phyloP scores from a whole-genome alignment of 1,140 invertebrate species.

The Drosophila bocki region DNA sequence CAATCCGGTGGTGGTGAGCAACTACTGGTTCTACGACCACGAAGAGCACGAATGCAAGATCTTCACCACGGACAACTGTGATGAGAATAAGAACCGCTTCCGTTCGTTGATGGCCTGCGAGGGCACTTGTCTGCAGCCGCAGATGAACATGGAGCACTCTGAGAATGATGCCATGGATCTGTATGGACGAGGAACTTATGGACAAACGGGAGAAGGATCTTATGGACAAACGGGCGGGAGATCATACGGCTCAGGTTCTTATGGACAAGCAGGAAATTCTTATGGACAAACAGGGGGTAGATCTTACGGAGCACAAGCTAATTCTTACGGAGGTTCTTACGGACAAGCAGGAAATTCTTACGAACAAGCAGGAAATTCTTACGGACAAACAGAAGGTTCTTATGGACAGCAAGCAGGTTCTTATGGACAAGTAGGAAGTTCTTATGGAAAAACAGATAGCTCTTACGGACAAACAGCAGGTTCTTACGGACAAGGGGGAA shows the following conservation, averaged over 20 bases:
- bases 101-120: conserved; percentile 67
- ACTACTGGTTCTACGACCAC: conserved; percentile 81
- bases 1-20: conserved; percentile 52
- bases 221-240: not conserved
- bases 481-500: not conserved
- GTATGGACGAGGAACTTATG: conserved; percentile 9
- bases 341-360: not conserved
- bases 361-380: not conserved
- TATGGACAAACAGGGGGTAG: not conserved
- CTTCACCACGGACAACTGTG: conserved; percentile 79
- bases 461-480: not conserved
- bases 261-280: not conserved
- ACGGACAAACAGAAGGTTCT: not conserved
- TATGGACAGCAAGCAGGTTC: not conserved
- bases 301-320: not conserved
- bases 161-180: conserved; percentile 41
- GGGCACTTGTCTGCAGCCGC: conserved; percentile 60
- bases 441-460: not conserved
- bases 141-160: conserved; percentile 44
- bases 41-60: conserved; percentile 72
- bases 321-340: not conserved
- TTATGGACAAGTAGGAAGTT: not conserved
- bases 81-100: conserved; percentile 74
- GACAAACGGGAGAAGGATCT: not conserved
- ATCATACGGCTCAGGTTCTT: not conserved